Conservation (phyloP, 2,113 vertebrate species). For the Pseudorectes ferrugineus region DNA sequence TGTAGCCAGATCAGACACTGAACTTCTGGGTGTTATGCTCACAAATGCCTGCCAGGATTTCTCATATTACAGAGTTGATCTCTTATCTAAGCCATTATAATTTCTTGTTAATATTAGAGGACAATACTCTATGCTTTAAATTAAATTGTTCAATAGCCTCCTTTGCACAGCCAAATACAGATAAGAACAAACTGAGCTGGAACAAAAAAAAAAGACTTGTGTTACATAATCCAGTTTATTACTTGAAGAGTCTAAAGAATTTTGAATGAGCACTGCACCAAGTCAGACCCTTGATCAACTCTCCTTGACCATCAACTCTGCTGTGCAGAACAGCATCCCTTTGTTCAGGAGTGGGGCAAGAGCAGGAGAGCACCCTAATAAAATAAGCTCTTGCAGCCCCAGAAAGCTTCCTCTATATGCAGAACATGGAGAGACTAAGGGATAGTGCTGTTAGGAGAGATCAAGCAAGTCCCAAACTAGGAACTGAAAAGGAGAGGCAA, state of each 20-base stretch:
- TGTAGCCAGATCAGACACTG: not conserved
- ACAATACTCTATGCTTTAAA: not conserved
- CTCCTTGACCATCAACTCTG: not conserved
- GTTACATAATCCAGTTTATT: not conserved
- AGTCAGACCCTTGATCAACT: not conserved
- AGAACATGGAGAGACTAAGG: not conserved
- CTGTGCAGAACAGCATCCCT: not conserved
- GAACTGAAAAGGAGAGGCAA: not conserved
- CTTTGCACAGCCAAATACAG: not conserved
- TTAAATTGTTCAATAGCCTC: not conserved
- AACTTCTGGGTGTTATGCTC: not conserved
- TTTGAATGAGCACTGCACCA: not conserved
- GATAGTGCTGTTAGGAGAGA: not conserved
- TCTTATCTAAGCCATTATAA: not conserved
- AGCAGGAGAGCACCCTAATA: not conserved
- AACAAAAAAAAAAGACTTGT: not conserved
- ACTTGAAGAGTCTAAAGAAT: not conserved
- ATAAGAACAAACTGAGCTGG: not conserved
- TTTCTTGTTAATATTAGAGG: not conserved
- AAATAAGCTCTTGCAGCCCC: not conserved
- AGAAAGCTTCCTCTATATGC: not conserved
- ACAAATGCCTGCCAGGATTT: not conserved
- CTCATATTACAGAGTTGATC: not conserved
- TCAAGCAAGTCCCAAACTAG: not conserved
- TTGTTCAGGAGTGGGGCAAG: not conserved